A percentile compares a stretch with the other conserved stretches of the same genome.
Evolutionary conservation across 2,797 vertebrate species (phyloP).

Genomic region (Triplophysa bombifrons): DNA sequence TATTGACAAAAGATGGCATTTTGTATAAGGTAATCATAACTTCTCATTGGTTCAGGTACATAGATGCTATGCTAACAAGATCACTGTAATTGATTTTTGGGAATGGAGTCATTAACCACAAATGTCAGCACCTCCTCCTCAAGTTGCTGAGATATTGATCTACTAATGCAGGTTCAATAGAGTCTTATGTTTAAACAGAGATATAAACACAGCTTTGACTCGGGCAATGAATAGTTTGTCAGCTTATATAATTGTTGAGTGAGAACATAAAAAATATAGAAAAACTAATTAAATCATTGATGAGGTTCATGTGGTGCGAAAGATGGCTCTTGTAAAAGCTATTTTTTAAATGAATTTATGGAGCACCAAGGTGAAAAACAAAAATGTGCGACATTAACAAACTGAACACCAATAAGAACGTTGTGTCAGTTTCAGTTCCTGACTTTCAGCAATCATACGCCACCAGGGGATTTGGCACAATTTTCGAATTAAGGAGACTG

Average conservation of each 20-base stretch:
- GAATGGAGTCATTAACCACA: conserved; percentile 65
- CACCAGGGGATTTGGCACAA: background rate
- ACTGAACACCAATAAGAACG: background rate
- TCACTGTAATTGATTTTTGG: conserved; percentile 64
- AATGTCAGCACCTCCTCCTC: conserved; percentile 60
- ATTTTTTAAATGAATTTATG: background rate
- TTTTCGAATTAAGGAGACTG: background rate
- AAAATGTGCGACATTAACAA: background rate
- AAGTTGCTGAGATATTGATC: conserved; percentile 67
- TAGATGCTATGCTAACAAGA: conserved; percentile 52
- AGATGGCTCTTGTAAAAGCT: background rate
- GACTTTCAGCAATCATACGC: background rate
- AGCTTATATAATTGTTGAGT: conserved; percentile 24
- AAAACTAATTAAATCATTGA: background rate
- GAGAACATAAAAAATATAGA: background rate
- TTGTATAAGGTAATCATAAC: conserved; percentile 57
- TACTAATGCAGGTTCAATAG: conserved; percentile 66
- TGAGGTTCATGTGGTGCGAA: background rate
- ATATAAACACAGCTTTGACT: conserved; percentile 60
- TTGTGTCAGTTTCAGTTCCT: background rate
- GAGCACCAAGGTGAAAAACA: background rate
- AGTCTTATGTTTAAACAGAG: conserved; percentile 67
- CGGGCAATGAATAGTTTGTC: conserved; percentile 42
- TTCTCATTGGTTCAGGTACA: conserved; percentile 58
- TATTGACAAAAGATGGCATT: conserved; percentile 50